Evolutionary conservation across 2,797 vertebrate genomes (phyloP).

Genomic region (Sebastes hubbsi): DNA sequence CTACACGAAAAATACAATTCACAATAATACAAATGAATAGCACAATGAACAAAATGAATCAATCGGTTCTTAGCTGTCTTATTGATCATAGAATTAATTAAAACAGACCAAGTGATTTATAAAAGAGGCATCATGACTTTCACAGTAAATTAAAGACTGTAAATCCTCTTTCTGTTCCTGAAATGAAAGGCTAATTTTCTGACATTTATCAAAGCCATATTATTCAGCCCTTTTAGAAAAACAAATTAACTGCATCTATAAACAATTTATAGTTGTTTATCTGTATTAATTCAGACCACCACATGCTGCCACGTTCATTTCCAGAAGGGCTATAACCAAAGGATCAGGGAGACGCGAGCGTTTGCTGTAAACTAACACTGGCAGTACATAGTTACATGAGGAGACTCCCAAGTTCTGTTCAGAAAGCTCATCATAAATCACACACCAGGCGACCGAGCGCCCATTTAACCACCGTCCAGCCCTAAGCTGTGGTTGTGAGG

Average conservation of each 20-base stretch:
- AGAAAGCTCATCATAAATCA: constrained; percentile 47
- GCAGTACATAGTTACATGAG: constrained; percentile 17
- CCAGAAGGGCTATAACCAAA: neutral
- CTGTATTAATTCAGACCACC: neutral
- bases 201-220: neutral
- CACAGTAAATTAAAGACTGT: neutral
- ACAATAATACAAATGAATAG: neutral
- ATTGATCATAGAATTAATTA: neutral
- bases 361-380: constrained; percentile 35
- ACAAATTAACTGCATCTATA: neutral
- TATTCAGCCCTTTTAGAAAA: neutral
- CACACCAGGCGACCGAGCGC: neutral
- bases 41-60: neutral
- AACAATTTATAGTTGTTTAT: neutral
- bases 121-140: neutral
- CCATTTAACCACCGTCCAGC: constrained; percentile 20
- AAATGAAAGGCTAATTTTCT: neutral
- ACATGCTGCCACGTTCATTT: neutral
- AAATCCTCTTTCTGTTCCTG: neutral
- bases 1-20: neutral
- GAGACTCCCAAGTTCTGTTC: constrained; percentile 4
- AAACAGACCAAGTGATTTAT: neutral
- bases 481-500: neutral
- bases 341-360: neutral
- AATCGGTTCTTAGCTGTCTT: neutral